Conservation (phyloP, 1,140 invertebrate genomes). For the Leptinotarsa texana region DNA sequence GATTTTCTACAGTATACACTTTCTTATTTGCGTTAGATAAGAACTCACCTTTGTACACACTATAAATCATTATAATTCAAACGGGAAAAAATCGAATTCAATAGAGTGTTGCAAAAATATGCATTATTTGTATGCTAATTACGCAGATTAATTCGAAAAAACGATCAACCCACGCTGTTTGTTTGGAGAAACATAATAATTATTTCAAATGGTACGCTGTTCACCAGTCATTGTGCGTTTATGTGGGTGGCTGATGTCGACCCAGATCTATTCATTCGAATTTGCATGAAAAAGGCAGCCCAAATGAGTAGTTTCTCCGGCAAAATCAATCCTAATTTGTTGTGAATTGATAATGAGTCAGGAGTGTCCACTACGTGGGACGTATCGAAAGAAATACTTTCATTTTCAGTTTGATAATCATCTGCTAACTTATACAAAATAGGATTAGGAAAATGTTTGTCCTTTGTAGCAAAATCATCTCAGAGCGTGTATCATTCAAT, state of each 20-base stretch:
- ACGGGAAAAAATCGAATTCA: neutral
- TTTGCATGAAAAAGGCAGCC: neutral
- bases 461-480: too few relatives aligned
- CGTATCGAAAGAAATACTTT: too few relatives aligned
- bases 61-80: neutral
- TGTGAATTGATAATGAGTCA: neutral
- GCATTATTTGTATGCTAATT: slow-evolving; percentile 1
- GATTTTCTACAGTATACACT: neutral
- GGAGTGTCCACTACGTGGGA: too few relatives aligned
- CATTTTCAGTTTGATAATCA: too few relatives aligned
- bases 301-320: neutral
- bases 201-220: neutral
- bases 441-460: too few relatives aligned
- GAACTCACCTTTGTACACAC: neutral
- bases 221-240: neutral
- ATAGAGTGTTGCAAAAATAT: slow-evolving; percentile 5
- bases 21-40: neutral
- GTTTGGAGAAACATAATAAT: slow-evolving; percentile 6
- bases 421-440: too few relatives aligned
- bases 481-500: too few relatives aligned
- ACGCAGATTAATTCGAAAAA: neutral
- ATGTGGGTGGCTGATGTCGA: neutral
- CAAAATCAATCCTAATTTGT: neutral
- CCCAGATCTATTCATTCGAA: slow-evolving; percentile 5
- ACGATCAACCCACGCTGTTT: neutral